Conservation (phyloP, 2,797 vertebrate species). For the Lacerta bilineata region DNA sequence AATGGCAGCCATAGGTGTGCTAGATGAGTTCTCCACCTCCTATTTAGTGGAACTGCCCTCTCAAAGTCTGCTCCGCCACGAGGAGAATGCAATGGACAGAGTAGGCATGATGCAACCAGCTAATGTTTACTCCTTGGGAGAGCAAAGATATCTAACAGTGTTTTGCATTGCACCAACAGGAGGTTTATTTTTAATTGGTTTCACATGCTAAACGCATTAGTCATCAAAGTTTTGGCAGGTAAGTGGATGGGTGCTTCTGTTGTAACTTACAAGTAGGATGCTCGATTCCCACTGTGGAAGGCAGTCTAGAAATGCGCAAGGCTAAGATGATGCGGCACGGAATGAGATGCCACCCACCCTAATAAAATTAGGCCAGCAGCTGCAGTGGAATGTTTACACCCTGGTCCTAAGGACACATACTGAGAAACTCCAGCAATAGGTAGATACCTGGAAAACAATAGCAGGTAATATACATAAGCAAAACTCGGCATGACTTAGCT, state of each 20-base stretch:
- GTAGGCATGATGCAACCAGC: background rate
- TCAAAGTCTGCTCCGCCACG: background rate
- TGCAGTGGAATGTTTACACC: background rate
- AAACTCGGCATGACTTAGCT: background rate
- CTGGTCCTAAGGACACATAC: background rate
- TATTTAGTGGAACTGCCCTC: background rate
- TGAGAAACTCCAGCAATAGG: slow-evolving; percentile 17
- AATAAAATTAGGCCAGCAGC: background rate
- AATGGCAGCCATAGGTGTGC: background rate
- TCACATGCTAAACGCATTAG: slow-evolving; percentile 74
- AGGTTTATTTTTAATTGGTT: slow-evolving; percentile 80
- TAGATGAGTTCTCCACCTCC: background rate
- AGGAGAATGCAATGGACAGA: background rate
- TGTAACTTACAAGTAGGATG: background rate
- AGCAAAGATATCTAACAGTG: slow-evolving; percentile 25
- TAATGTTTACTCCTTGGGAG: background rate
- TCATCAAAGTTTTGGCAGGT: slow-evolving; percentile 81
- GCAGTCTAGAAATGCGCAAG: slow-evolving; percentile 5
- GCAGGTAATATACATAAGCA: slow-evolving; percentile 18
- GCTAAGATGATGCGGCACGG: background rate
- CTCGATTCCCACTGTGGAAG: background rate
- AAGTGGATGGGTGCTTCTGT: slow-evolving; percentile 48
- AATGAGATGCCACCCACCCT: background rate
- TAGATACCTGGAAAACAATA: slow-evolving; percentile 1
- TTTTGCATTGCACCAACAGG: slow-evolving; percentile 66